phyloP scores from a whole-genome alignment of 2,113 vertebrate species.

The Osmerus eperlanus region DNA sequence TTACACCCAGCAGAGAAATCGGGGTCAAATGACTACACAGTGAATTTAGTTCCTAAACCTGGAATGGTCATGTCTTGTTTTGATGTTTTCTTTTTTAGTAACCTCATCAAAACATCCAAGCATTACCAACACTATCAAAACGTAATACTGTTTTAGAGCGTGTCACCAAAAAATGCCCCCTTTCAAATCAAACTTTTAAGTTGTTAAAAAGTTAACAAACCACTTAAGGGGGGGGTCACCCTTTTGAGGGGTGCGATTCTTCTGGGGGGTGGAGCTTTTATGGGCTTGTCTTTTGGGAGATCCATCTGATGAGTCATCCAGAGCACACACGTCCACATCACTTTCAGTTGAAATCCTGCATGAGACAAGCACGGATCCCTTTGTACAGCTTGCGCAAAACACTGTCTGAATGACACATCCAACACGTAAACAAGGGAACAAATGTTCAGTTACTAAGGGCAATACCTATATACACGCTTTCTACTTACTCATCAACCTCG shows the following conservation, averaged over 20 bases:
- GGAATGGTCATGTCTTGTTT: not conserved
- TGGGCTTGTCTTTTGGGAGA: not conserved
- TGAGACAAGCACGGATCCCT: not conserved
- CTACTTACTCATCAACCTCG: constrained; percentile 12
- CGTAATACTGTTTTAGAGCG: no score
- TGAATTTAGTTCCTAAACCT: not conserved
- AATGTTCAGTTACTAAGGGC: no score
- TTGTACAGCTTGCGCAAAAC: no score
- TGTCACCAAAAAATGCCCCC: no score
- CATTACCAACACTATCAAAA: no score
- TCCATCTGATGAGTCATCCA: not conserved
- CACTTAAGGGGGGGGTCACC: constrained; percentile 13
- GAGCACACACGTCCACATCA: not conserved
- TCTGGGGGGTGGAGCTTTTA: constrained; percentile 51
- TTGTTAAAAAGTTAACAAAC: constrained; percentile 26
- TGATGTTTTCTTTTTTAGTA: not conserved
- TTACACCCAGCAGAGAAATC: no score
- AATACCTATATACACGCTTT: not conserved
- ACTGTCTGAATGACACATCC: not conserved
- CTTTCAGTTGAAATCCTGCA: not conserved
- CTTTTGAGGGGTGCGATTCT: not conserved
- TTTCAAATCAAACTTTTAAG: no score
- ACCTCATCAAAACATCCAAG: no score
- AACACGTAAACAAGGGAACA: no score
- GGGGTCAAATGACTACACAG: not conserved